These are phyloP conservation scores for Scaptomyza cyrtandrae DNA, from an alignment of 2,888 invertebrate genomes.

Conservation along the genomic window DNA sequence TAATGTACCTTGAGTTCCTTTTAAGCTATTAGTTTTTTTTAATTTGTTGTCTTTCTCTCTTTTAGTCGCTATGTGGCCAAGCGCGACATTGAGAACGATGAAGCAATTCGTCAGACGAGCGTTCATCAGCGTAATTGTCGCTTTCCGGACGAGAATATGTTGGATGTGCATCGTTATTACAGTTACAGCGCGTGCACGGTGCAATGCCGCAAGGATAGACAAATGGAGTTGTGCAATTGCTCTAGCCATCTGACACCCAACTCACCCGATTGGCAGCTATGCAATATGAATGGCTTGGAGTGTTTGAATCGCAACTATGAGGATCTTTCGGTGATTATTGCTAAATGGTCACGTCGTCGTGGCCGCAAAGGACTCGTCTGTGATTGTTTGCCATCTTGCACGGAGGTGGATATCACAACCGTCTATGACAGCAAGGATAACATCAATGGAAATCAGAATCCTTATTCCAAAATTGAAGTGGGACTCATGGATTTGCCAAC, in stretches of 20 bases:
- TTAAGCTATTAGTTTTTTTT: not conserved
- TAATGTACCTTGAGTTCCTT: not conserved
- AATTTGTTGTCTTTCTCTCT: not conserved
- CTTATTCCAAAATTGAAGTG: slow-evolving; percentile 86
- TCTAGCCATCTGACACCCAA: slow-evolving; percentile 89
- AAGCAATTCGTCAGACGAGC: slow-evolving; percentile 87
- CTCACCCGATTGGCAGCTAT: slow-evolving; percentile 85
- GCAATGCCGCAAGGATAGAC: slow-evolving; percentile 88
- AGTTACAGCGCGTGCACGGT: slow-evolving; percentile 91
- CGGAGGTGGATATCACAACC: slow-evolving; percentile 88
- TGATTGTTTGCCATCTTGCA: slow-evolving; percentile 89
- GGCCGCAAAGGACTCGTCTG: slow-evolving; percentile 87
- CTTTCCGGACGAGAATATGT: slow-evolving; percentile 88
- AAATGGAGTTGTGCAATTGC: slow-evolving; percentile 87
- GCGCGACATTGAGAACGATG: slow-evolving; percentile 89
- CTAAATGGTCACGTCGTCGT: slow-evolving; percentile 86
- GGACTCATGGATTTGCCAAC: slow-evolving; percentile 88
- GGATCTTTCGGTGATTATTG: slow-evolving; percentile 88
- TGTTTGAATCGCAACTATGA: slow-evolving; percentile 88
- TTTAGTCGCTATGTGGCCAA: slow-evolving; percentile 86
- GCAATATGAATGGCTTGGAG: slow-evolving; percentile 88
- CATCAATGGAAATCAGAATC: slow-evolving; percentile 72
- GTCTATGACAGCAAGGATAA: slow-evolving; percentile 85
- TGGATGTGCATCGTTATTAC: slow-evolving; percentile 88
- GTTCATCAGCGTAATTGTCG: slow-evolving; percentile 89